These are phyloP conservation scores for Acrocephalus scirpaceus DNA, from an alignment of 2,797 vertebrate genomes.

Conservation along the genomic window DNA sequence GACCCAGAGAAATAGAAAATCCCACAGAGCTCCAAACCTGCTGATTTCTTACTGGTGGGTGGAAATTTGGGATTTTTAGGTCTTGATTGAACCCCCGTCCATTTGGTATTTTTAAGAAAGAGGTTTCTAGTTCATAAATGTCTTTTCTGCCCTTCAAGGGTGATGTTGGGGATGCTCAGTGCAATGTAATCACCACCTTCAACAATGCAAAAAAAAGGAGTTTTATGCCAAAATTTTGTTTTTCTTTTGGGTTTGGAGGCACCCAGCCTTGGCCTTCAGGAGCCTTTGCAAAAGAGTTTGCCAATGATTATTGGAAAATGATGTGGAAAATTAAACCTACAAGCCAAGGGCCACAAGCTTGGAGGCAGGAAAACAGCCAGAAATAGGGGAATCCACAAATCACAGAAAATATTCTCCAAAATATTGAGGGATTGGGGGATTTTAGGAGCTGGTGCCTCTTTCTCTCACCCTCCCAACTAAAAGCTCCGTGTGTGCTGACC, in stretches of 20 bases:
- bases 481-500: rapidly evolving
- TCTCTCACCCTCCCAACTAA: neutral
- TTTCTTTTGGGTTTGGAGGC: neutral
- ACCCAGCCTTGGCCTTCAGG: neutral
- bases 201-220: neutral
- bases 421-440: neutral
- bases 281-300: neutral
- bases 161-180: neutral
- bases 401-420: rapidly evolving
- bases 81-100: neutral
- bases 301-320: neutral
- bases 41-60: rapidly evolving
- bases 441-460: neutral
- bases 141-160: neutral
- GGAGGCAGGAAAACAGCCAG: neutral
- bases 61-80: neutral
- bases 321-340: neutral
- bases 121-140: neutral
- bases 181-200: neutral
- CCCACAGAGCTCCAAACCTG: rapidly evolving
- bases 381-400: rapidly evolving
- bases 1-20: neutral
- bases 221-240: neutral
- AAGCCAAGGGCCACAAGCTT: neutral
- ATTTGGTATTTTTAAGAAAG: neutral